phyloP scores from a whole-genome alignment of 2,888 invertebrate genomes.

The Thereva nobilitata region DNA sequence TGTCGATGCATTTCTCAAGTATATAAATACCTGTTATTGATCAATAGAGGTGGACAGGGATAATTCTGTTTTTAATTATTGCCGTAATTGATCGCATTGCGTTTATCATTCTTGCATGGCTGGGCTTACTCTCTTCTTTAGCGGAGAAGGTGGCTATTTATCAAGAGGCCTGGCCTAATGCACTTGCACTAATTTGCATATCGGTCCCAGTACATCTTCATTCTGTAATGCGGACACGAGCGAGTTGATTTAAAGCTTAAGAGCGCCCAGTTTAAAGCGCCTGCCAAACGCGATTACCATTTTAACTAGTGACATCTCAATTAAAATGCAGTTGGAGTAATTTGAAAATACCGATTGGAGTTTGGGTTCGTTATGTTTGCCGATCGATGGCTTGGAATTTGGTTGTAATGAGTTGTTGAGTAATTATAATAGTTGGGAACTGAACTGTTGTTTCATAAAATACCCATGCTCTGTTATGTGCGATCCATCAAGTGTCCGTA shows the following conservation, averaged over 20 bases:
- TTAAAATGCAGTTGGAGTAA: no score
- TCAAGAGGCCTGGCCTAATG: conserved; percentile 6
- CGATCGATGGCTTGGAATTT: no score
- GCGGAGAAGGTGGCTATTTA: conserved; percentile 6
- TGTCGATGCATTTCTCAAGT: conserved; percentile 5
- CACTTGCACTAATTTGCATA: conserved; percentile 31
- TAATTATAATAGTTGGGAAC: no score
- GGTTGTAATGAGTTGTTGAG: no score
- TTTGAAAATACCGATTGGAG: no score
- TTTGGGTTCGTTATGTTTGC: no score
- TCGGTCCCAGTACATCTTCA: conserved; percentile 25
- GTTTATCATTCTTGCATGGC: conserved; percentile 32
- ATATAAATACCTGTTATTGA: conserved; percentile 6
- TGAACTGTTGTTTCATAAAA: no score
- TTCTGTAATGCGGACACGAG: not conserved
- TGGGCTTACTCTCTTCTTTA: conserved; percentile 1
- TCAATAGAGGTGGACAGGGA: conserved; percentile 3
- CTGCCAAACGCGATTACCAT: not conserved
- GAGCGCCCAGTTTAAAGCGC: not conserved
- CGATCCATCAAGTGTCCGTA: no score
- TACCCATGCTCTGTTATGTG: no score
- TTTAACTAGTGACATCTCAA: no score
- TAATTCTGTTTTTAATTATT: conserved; percentile 37
- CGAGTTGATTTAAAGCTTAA: not conserved
- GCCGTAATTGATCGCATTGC: conserved; percentile 39